Conservation (phyloP, 2,797 vertebrate species). For the Acanthurus tractus region DNA sequence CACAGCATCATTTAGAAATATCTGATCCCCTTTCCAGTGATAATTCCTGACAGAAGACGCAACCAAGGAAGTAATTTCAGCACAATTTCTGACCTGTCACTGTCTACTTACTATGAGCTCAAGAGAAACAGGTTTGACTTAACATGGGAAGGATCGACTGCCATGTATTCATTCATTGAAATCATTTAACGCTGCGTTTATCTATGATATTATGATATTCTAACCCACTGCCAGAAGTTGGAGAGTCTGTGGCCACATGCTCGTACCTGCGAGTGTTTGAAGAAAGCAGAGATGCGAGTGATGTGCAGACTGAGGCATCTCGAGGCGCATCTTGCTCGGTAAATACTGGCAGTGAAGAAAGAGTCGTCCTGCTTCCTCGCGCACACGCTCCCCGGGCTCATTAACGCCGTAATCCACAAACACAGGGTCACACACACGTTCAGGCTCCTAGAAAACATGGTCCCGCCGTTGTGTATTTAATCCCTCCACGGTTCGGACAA, state of each 20-base stretch:
- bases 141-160: not conserved
- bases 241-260: not conserved
- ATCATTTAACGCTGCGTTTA: not conserved
- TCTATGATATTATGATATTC: constrained; percentile 3
- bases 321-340: constrained; percentile 93
- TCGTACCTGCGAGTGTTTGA: constrained; percentile 93
- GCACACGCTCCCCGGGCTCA: constrained; percentile 79
- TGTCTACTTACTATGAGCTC: constrained; percentile 34
- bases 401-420: constrained; percentile 88
- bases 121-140: constrained; percentile 48
- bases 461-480: constrained; percentile 72
- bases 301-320: constrained; percentile 97
- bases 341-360: constrained; percentile 87
- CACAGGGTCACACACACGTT: constrained; percentile 82
- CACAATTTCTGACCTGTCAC: constrained; percentile 54
- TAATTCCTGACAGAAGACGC: not conserved
- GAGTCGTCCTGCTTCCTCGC: constrained; percentile 90
- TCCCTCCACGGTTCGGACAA: constrained; percentile 77
- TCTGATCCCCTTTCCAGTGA: not conserved
- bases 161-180: constrained; percentile 14
- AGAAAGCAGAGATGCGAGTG: constrained; percentile 95
- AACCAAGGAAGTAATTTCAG: constrained; percentile 46
- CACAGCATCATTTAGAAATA: not conserved
- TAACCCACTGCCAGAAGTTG: constrained; percentile 32
- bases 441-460: constrained; percentile 86